phyloP scores from a whole-genome alignment of 1,140 invertebrate genomes.

The Drosophila funebris region DNA sequence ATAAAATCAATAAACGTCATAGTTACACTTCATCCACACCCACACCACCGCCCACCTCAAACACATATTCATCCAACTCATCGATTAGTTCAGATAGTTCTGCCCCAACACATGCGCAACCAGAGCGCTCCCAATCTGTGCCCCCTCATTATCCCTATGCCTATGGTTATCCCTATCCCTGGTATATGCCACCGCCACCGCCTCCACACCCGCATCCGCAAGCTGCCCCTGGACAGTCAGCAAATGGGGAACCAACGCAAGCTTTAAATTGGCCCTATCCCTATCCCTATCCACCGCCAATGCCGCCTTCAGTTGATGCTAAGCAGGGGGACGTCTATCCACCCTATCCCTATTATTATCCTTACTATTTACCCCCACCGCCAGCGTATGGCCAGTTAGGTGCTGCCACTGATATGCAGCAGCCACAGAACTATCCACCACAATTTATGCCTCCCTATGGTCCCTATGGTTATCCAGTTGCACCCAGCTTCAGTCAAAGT shows the following conservation, averaged over 20 bases:
- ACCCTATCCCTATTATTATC: constrained; percentile 74
- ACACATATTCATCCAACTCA: constrained; percentile 74
- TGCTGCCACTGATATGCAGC: constrained; percentile 11
- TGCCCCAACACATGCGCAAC: constrained; percentile 30
- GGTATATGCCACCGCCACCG: constrained; percentile 67
- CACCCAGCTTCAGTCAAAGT: constrained; percentile 71
- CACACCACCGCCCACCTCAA: constrained; percentile 35
- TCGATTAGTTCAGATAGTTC: constrained; percentile 71
- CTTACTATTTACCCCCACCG: constrained; percentile 64
- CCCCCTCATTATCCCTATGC: constrained; percentile 76
- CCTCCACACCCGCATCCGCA: not conserved
- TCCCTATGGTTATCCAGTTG: constrained; percentile 70
- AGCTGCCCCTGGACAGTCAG: not conserved
- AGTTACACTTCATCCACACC: constrained; percentile 53
- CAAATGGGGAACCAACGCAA: constrained; percentile 32
- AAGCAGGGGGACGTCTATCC: constrained; percentile 50
- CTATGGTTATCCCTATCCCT: constrained; percentile 68
- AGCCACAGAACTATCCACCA: constrained; percentile 45
- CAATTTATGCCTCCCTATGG: constrained; percentile 64
- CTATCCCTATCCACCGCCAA: constrained; percentile 62
- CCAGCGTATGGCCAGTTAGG: constrained; percentile 45
- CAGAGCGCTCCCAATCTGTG: constrained; percentile 59
- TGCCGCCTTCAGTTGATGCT: constrained; percentile 41
- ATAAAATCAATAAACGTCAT: constrained; percentile 65
- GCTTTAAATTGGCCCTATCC: constrained; percentile 63